Percentiles rank a stretch among this genome's conserved stretches.
Evolutionary conservation across 2,797 vertebrate species (phyloP).

Genomic region (Mormyrops boulengeri): DNA sequence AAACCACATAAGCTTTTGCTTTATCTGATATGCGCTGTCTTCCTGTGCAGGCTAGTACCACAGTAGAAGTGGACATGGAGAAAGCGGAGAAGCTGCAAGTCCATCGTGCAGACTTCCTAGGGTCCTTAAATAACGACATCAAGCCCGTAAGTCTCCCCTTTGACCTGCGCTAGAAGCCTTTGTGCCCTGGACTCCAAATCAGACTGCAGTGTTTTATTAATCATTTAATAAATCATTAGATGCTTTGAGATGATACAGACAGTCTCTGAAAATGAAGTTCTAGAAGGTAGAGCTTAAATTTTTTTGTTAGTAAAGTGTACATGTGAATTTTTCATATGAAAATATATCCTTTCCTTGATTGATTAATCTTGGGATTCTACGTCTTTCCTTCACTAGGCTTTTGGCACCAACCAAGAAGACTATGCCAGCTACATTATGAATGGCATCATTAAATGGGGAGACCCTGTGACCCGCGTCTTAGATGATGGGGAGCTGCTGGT

Average conservation of each 20-base stretch:
- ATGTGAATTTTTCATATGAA: not conserved
- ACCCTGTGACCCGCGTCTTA: constrained; percentile 76
- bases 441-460: constrained; percentile 89
- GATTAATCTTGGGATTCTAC: not conserved
- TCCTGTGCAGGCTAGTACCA: constrained; percentile 70
- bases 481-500: constrained; percentile 87
- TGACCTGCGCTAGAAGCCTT: not conserved
- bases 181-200: not conserved
- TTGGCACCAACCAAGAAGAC: constrained; percentile 93
- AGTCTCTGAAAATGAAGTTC: not conserved
- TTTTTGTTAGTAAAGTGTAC: not conserved
- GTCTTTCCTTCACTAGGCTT: constrained; percentile 61
- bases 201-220: not conserved
- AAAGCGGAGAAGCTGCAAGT: constrained; percentile 82
- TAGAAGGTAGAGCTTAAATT: not conserved
- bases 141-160: constrained; percentile 75
- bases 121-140: constrained; percentile 85
- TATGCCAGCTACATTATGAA: constrained; percentile 96
- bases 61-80: constrained; percentile 87
- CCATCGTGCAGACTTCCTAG: constrained; percentile 77
- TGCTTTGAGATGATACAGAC: not conserved
- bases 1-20: not conserved
- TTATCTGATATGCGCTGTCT: not conserved
- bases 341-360: not conserved
- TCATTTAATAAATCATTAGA: not conserved